Conservation (phyloP, 1,140 invertebrate genomes). For the Wasmannia auropunctata region DNA sequence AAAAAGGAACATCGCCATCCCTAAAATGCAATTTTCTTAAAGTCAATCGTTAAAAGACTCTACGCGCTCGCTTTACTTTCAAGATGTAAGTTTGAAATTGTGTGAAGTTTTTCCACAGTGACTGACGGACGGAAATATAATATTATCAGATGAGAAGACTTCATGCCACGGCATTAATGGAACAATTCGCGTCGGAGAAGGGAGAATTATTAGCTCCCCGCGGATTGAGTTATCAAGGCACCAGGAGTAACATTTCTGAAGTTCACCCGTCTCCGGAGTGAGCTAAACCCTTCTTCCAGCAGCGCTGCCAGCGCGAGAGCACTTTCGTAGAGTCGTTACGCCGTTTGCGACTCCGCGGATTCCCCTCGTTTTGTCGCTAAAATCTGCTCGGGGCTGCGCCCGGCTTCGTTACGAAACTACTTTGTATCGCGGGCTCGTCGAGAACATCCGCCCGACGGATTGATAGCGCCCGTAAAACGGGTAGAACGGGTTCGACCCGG, state of each 20-base stretch:
- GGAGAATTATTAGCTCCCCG: conserved; percentile 41
- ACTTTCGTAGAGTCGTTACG: conserved; percentile 52
- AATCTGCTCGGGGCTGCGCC: conserved; percentile 13
- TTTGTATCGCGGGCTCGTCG: conserved; percentile 32
- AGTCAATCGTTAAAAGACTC: not conserved
- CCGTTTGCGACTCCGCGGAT: conserved; percentile 29
- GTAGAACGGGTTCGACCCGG: not conserved
- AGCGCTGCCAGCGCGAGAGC: not conserved
- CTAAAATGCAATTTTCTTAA: not conserved
- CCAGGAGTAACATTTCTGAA: conserved; percentile 34
- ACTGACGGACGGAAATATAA: not conserved
- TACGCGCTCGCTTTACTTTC: not conserved
- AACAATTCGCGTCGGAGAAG: conserved; percentile 13
- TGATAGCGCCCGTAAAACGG: conserved; percentile 30
- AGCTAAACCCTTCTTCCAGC: conserved; percentile 35
- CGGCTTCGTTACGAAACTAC: conserved; percentile 44
- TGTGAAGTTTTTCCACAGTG: not conserved
- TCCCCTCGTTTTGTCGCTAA: conserved; percentile 37
- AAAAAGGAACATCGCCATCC: not conserved
- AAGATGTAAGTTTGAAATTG: not conserved
- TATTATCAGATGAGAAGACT: not conserved
- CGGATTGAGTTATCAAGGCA: conserved; percentile 47
- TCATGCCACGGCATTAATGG: not conserved
- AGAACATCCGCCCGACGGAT: conserved; percentile 18
- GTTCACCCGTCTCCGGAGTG: conserved; percentile 54